Conservation (phyloP, 2,113 vertebrate genomes). For the Gopherus evgoodei region DNA sequence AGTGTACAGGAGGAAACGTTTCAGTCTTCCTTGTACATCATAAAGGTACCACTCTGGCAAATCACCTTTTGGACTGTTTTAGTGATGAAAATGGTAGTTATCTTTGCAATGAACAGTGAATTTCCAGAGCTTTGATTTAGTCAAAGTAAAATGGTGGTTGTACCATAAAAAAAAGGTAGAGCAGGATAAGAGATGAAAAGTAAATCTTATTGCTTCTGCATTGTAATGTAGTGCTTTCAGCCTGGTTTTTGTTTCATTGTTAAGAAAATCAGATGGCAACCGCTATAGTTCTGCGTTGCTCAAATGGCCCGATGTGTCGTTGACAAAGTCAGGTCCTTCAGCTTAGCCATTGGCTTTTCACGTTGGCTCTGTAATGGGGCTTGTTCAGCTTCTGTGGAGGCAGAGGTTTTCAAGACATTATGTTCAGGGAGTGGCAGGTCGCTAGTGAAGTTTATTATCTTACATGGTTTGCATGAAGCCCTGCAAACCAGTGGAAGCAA, state of each 20-base stretch:
- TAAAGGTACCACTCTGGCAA: not conserved
- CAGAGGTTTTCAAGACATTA: rapidly evolving
- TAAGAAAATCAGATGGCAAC: not conserved
- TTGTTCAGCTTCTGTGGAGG: rapidly evolving
- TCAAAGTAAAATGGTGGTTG: not conserved
- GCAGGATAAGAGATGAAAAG: not conserved
- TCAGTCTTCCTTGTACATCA: not conserved
- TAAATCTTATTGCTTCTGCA: not conserved
- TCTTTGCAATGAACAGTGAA: not conserved
- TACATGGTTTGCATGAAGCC: not conserved
- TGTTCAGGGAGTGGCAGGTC: not conserved
- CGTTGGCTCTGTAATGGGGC: rapidly evolving
- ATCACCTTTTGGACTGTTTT: not conserved
- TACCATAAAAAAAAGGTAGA: not conserved
- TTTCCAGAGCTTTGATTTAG: not conserved
- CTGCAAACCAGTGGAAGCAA: slow-evolving; percentile 5
- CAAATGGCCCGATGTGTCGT: not conserved
- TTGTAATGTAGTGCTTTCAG: not conserved
- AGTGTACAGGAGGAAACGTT: not conserved
- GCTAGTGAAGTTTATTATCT: not conserved
- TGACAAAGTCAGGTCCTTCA: not conserved
- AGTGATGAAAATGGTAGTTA: not conserved
- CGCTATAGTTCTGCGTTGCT: not conserved
- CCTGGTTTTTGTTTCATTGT: not conserved
- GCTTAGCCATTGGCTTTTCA: rapidly evolving